Conservation (phyloP, 2,888 invertebrate species). For the Portevinia maculata region DNA sequence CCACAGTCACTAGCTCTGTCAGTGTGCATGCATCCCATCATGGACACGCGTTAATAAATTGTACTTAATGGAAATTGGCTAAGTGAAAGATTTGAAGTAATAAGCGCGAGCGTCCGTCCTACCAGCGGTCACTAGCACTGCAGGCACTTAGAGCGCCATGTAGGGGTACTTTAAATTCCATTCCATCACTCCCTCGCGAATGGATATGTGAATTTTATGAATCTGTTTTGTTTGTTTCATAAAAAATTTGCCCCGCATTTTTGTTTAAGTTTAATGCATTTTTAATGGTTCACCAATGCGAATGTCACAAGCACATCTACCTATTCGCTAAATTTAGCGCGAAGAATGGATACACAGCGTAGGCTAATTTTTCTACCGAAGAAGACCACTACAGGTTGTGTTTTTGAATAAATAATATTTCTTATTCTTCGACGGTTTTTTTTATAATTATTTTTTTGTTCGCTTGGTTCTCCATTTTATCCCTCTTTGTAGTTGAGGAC, state of each 20-base stretch:
- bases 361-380: conserved; percentile 44
- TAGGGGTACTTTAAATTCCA: conserved; percentile 66
- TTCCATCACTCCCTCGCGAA: conserved; percentile 36
- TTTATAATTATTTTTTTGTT: conserved; percentile 1
- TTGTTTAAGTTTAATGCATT: conserved; percentile 67
- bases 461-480: conserved; percentile 10
- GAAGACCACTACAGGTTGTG: conserved; percentile 69
- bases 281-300: conserved; percentile 56
- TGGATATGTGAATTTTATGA: conserved; percentile 62
- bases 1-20: too few species aligned
- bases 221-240: conserved; percentile 48
- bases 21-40: conserved; percentile 17
- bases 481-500: conserved; percentile 14
- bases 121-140: conserved; percentile 35
- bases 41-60: conserved; percentile 74
- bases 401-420: conserved; percentile 68
- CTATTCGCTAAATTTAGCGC: conserved; percentile 63
- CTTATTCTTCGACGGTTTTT: conserved; percentile 42
- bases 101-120: conserved; percentile 46
- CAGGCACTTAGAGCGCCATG: conserved; percentile 70
- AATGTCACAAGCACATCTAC: conserved; percentile 13
- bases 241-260: conserved; percentile 58
- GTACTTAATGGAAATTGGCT: conserved; percentile 73
- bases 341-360: conserved; percentile 39
- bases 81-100: conserved; percentile 73